Percentiles rank a stretch among this genome's conserved stretches.
These are phyloP conservation scores for Enteromius mattozi DNA, from an alignment of 2,797 vertebrate species.

Conservation along the genomic window DNA sequence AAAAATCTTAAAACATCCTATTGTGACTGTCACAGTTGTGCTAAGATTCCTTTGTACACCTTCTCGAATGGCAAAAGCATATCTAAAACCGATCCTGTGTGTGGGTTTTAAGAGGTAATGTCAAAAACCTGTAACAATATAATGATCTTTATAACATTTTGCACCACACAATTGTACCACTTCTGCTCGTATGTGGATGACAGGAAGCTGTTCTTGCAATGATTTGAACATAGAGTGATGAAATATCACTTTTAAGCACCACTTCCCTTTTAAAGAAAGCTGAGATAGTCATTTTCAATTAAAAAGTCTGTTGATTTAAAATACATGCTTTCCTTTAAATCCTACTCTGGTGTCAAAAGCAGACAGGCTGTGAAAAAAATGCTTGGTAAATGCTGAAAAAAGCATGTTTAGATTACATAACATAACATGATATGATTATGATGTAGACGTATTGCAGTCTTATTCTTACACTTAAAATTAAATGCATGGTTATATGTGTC, in stretches of 20 bases:
- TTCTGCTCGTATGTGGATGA: slow-evolving; percentile 13
- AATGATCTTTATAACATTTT: not conserved
- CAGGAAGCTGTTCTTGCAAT: slow-evolving; percentile 40
- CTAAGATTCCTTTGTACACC: not conserved
- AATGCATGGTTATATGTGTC: not conserved
- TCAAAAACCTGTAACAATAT: not conserved
- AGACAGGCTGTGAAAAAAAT: not conserved
- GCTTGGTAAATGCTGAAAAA: not conserved
- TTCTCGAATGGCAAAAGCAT: not conserved
- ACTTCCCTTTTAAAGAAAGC: slow-evolving; percentile 33
- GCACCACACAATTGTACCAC: not conserved
- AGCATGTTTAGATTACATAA: not conserved
- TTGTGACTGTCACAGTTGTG: not conserved
- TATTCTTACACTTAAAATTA: not conserved
- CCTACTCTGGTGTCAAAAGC: not conserved
- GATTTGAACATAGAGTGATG: slow-evolving; percentile 22
- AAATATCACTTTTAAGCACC: slow-evolving; percentile 21
- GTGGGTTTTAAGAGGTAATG: not conserved
- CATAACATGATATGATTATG: too few species aligned
- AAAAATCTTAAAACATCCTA: not conserved
- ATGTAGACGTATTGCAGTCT: not conserved
- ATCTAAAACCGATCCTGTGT: not conserved
- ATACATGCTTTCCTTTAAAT: not conserved
- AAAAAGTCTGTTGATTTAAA: not conserved
- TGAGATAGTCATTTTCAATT: slow-evolving; percentile 6